These are phyloP conservation scores for Lithophane ornitopus DNA, from an alignment of 2,888 invertebrate genomes.

Conservation along the genomic window DNA sequence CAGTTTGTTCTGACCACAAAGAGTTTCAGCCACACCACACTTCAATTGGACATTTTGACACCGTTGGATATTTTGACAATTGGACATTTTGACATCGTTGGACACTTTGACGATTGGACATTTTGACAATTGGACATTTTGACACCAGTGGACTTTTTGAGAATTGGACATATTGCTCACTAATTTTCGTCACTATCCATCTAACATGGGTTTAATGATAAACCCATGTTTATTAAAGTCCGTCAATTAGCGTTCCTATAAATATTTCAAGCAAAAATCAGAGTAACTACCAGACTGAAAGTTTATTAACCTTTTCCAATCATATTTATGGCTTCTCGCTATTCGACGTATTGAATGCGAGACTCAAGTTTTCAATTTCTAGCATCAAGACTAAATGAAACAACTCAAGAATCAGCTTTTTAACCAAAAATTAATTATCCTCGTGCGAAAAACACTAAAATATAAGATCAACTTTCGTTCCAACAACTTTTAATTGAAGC, in stretches of 20 bases:
- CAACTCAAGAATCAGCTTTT: conserved; percentile 7
- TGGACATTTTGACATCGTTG: too few species aligned
- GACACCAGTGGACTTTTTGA: too few species aligned
- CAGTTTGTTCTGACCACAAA: not conserved
- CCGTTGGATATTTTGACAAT: too few species aligned
- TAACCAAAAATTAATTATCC: not conserved
- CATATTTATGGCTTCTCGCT: not conserved
- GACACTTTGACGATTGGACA: too few species aligned
- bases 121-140: too few species aligned
- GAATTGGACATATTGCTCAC: too few species aligned
- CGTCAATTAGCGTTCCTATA: not conserved
- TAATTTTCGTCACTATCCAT: too few species aligned
- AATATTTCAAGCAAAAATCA: conserved; percentile 9
- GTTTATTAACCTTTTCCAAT: not conserved
- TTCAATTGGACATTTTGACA: not conserved
- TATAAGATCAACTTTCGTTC: conserved; percentile 22
- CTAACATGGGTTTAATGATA: not conserved
- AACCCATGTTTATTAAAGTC: not conserved
- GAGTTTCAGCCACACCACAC: not conserved
- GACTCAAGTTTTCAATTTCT: not conserved
- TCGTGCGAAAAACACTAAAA: not conserved
- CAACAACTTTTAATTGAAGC: conserved; percentile 12
- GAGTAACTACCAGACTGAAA: conserved; percentile 3
- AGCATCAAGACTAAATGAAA: not conserved
- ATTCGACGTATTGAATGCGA: not conserved